These are phyloP conservation scores for Oncorhynchus tshawytscha DNA, from an alignment of 2,113 vertebrate species.

Conservation along the genomic window DNA sequence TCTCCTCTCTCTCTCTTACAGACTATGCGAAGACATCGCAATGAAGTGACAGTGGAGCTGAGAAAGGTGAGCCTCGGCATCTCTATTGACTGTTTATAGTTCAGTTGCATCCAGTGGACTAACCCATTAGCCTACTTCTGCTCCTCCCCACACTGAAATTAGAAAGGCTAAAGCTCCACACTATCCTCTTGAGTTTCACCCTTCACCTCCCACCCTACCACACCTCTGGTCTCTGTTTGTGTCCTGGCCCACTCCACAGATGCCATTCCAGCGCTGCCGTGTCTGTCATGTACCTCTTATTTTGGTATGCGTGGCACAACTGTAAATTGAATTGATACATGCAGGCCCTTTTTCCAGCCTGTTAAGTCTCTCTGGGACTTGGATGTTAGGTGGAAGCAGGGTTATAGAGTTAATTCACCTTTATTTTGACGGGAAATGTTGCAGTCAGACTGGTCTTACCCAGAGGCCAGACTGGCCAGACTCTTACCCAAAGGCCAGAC, in stretches of 20 bases:
- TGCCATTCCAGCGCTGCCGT: not conserved
- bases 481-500: too few species aligned
- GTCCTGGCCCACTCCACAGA: not conserved
- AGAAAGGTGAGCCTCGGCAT: slow-evolving; percentile 77
- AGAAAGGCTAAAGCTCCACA: not conserved
- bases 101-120: not conserved
- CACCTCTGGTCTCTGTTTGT: not conserved
- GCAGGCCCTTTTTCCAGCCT: not conserved
- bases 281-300: not conserved
- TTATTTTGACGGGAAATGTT: too few species aligned
- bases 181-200: not conserved
- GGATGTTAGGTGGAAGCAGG: too few species aligned
- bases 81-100: not conserved
- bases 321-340: too few species aligned
- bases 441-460: too few species aligned
- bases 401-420: too few species aligned
- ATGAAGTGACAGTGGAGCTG: slow-evolving; percentile 89
- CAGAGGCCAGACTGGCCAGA: too few species aligned
- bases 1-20: slow-evolving; percentile 55
- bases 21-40: slow-evolving; percentile 93
- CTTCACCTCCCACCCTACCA: too few species aligned
- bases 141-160: not conserved
- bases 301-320: not conserved
- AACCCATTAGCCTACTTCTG: not conserved
- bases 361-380: not conserved